Evolutionary conservation across 2,888 invertebrate genomes (phyloP).

Genomic region (Cerastis leucographa): DNA sequence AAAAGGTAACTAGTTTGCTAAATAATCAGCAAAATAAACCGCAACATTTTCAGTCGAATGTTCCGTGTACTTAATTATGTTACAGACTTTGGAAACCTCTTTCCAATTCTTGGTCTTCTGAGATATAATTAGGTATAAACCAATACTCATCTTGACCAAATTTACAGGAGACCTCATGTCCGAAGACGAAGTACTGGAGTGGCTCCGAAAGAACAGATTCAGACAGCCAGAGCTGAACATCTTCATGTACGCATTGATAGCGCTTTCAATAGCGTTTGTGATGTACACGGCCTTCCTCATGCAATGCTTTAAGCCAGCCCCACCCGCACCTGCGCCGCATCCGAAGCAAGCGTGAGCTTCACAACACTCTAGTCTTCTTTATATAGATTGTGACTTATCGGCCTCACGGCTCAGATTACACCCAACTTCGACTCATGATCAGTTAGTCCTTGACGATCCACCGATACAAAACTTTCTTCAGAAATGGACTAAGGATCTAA

Average conservation of each 20-base stretch:
- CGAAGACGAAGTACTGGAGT: conserved; percentile 96
- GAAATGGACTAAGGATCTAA: conserved; percentile 70
- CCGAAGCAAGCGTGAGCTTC: conserved; percentile 92
- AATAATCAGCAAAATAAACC: not conserved
- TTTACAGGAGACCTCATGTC: conserved; percentile 94
- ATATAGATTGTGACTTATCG: conserved; percentile 71
- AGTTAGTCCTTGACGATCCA: conserved; percentile 73
- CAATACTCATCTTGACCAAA: not conserved
- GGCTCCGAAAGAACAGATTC: conserved; percentile 98
- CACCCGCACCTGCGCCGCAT: conserved; percentile 91
- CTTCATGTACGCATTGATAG: conserved; percentile 98
- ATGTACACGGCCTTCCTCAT: conserved; percentile 97
- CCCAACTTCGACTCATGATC: conserved; percentile 70
- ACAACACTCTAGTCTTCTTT: conserved; percentile 66
- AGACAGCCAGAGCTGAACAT: conserved; percentile 97
- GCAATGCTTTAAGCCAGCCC: conserved; percentile 96
- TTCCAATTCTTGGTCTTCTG: not conserved
- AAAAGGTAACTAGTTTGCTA: not conserved
- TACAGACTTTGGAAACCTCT: not conserved
- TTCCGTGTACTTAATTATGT: not conserved
- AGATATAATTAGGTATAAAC: not conserved
- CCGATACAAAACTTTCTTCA: conserved; percentile 68
- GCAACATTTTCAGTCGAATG: not conserved
- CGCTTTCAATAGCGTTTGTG: conserved; percentile 95
- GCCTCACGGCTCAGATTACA: conserved; percentile 65